Conservation (phyloP, 2,888 invertebrate species). For the Hartigia nigra region DNA sequence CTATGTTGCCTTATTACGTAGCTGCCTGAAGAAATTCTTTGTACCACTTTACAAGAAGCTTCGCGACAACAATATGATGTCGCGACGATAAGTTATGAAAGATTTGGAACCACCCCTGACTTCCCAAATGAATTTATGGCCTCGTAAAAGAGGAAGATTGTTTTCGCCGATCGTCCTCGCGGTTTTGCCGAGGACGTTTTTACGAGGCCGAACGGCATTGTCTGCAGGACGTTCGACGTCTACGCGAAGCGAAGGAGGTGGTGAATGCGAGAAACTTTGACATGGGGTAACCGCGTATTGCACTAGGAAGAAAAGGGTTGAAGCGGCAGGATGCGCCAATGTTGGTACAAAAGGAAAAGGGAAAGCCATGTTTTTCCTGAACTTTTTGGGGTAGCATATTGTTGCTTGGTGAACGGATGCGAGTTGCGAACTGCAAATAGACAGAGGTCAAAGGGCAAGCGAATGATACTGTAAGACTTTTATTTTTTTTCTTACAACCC, state of each 20-base stretch:
- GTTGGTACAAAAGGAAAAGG: background rate
- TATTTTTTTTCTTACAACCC: background rate
- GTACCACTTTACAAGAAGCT: conserved; percentile 18
- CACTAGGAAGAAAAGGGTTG: background rate
- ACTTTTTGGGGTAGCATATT: background rate
- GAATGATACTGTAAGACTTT: background rate
- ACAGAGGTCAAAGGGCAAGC: background rate
- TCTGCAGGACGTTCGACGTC: conserved; percentile 28
- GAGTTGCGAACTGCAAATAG: background rate
- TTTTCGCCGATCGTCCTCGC: conserved; percentile 39
- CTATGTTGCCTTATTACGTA: too few relatives aligned
- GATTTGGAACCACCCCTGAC: conserved; percentile 17
- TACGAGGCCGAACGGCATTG: conserved; percentile 48
- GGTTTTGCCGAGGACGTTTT: conserved; percentile 55
- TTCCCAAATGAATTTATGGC: conserved; percentile 54
- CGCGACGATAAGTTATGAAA: conserved; percentile 19
- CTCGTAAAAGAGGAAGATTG: conserved; percentile 54
- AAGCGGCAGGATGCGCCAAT: background rate
- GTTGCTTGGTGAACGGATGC: background rate
- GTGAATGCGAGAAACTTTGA: background rate
- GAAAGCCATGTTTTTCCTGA: background rate
- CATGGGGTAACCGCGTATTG: background rate
- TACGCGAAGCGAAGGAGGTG: background rate
- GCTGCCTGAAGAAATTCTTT: conserved; percentile 4
- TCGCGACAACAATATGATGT: conserved; percentile 23